A percentile compares a stretch with the other conserved stretches of the same genome.
phyloP scores from a whole-genome alignment of 1,140 invertebrate species.

The Pseudachorutes palmiensis region DNA sequence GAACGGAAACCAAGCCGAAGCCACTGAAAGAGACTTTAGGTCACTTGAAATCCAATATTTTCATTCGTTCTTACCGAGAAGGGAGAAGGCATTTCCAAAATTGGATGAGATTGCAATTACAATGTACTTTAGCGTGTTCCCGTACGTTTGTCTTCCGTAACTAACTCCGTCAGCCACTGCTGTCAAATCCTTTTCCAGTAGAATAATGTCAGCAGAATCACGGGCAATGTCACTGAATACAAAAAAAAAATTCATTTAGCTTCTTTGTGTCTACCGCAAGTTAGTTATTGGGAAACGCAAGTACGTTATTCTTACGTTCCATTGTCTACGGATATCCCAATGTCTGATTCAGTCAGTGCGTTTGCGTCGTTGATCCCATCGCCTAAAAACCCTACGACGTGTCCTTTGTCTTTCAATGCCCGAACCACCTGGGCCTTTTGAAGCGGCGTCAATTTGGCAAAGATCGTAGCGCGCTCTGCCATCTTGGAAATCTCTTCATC shows the following conservation, averaged over 20 bases:
- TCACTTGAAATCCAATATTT: too few species aligned
- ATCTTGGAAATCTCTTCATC: not conserved
- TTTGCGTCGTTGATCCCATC: slow-evolving; percentile 39
- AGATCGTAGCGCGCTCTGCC: slow-evolving; percentile 20
- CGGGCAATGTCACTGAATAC: slow-evolving; percentile 38
- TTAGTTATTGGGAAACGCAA: too few species aligned
- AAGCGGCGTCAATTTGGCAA: slow-evolving; percentile 27
- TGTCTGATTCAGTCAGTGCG: slow-evolving; percentile 32
- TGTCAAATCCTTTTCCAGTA: slow-evolving; percentile 32
- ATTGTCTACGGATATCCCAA: slow-evolving; percentile 36
- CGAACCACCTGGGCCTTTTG: slow-evolving; percentile 28
- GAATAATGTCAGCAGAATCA: slow-evolving; percentile 37
- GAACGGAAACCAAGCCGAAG: slow-evolving; percentile 24
- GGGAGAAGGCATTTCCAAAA: slow-evolving; percentile 25
- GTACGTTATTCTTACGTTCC: too few species aligned
- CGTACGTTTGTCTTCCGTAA: slow-evolving; percentile 20
- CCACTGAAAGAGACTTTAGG: too few species aligned
- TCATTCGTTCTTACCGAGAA: too few species aligned
- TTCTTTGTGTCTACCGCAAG: too few species aligned
- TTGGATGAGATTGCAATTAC: slow-evolving; percentile 23
- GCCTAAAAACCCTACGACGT: slow-evolving; percentile 37
- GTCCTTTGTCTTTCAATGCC: slow-evolving; percentile 19
- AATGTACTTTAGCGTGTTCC: slow-evolving; percentile 29
- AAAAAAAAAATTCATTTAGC: too few species aligned
- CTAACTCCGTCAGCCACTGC: slow-evolving; percentile 25